Evolutionary conservation across 1,140 invertebrate species (phyloP).

Genomic region (Tachypleus tridentatus): DNA sequence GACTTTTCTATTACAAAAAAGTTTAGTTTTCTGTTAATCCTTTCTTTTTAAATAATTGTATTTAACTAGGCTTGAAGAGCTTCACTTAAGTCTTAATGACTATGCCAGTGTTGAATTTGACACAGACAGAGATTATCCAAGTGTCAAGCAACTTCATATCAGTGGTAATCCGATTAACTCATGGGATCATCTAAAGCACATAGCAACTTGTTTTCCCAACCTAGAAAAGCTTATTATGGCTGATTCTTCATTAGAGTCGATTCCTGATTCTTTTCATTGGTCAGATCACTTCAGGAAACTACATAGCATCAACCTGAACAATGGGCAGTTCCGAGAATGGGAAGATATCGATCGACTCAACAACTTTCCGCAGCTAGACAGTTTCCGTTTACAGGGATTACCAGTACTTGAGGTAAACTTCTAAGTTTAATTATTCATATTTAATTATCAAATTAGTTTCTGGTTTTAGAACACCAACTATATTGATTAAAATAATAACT

Average conservation of each 20-base stretch:
- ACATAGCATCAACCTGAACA: conserved; percentile 68
- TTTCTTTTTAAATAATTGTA: too few species aligned
- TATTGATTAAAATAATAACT: too few species aligned
- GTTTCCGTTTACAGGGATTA: conserved; percentile 56
- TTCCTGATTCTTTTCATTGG: conserved; percentile 32
- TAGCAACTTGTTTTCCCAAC: conserved; percentile 62
- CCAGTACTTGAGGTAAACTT: conserved; percentile 42
- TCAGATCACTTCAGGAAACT: conserved; percentile 46
- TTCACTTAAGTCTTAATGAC: conserved; percentile 71
- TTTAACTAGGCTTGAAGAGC: conserved; percentile 54
- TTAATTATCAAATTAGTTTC: too few species aligned
- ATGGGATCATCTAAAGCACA: conserved; percentile 68
- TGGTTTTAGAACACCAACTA: too few species aligned
- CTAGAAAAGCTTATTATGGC: conserved; percentile 70
- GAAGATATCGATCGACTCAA: conserved; percentile 72
- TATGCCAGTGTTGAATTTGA: conserved; percentile 57
- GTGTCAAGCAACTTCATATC: conserved; percentile 50
- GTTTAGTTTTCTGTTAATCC: too few species aligned
- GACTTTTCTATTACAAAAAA: too few species aligned
- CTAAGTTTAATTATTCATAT: too few species aligned
- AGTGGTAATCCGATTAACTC: conserved; percentile 55
- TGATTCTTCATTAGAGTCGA: conserved; percentile 60
- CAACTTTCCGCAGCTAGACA: conserved; percentile 63
- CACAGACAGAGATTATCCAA: conserved; percentile 40
- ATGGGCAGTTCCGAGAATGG: conserved; percentile 67